A percentile compares a stretch with the other conserved stretches of the same genome.
Conservation (phyloP, 2,113 vertebrate genomes). For the Mus spicilegus region DNA sequence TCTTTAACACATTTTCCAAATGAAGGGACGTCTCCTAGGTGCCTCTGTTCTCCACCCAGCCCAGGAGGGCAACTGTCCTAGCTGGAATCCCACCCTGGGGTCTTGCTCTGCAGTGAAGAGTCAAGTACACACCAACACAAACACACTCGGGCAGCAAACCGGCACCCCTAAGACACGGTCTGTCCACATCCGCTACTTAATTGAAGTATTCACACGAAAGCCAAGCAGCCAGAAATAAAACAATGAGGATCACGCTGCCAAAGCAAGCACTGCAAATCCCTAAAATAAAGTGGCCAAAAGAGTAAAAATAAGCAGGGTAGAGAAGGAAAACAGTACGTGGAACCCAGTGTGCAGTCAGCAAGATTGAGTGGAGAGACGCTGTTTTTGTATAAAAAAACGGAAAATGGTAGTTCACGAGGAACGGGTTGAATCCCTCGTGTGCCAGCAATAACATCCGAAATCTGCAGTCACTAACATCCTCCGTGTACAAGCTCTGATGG, state of each 20-base stretch:
- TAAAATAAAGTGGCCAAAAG: constrained; percentile 81
- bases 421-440: not conserved
- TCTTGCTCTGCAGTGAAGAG: not conserved
- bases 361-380: rapidly evolving
- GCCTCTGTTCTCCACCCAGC: not conserved
- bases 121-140: not conserved
- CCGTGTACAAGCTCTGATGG: not conserved
- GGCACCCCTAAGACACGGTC: constrained; percentile 36
- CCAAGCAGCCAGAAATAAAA: constrained; percentile 68
- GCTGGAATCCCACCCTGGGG: not conserved
- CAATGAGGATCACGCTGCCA: constrained; percentile 72
- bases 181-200: constrained; percentile 34
- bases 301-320: constrained; percentile 79
- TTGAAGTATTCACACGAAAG: constrained; percentile 62
- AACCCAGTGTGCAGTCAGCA: constrained; percentile 67
- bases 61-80: not conserved
- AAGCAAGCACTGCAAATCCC: constrained; percentile 78
- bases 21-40: not conserved
- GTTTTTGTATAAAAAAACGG: constrained; percentile 71
- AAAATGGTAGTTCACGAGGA: constrained; percentile 64
- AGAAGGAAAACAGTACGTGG: constrained; percentile 74
- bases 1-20: not conserved
- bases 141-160: not conserved
- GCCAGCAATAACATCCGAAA: constrained; percentile 81
- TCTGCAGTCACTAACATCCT: not conserved